These are phyloP conservation scores for Triops cancriformis DNA, from an alignment of 1,140 invertebrate genomes.

Conservation along the genomic window DNA sequence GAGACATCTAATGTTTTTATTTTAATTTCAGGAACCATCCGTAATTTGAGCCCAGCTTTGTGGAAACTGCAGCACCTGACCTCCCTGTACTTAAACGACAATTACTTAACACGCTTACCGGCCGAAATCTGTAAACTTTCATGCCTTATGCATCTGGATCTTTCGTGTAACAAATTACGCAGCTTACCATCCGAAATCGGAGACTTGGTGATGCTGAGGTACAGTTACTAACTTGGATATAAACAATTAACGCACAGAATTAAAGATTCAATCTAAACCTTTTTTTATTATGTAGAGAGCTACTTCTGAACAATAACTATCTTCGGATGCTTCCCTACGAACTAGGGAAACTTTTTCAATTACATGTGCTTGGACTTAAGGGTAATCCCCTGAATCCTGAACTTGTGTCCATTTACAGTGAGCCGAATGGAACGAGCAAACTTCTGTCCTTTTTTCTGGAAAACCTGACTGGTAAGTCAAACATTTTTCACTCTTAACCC, in stretches of 20 bases:
- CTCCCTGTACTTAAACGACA: constrained; percentile 89
- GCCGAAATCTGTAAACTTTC: constrained; percentile 73
- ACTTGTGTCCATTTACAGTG: constrained; percentile 80
- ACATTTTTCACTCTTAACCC: background rate
- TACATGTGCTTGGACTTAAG: constrained; percentile 78
- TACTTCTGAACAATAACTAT: constrained; percentile 88
- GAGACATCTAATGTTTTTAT: background rate
- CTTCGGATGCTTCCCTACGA: constrained; percentile 89
- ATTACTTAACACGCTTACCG: constrained; percentile 77
- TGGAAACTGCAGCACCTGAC: constrained; percentile 87
- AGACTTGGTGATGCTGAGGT: constrained; percentile 85
- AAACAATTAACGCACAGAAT: no score
- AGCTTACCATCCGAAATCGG: constrained; percentile 90
- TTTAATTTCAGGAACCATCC: constrained; percentile 68
- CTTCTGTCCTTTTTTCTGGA: constrained; percentile 88
- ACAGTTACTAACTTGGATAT: constrained; percentile 32
- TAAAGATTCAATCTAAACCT: no score
- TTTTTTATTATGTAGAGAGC: constrained; percentile 57
- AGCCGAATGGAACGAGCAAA: constrained; percentile 86
- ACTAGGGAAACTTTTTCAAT: constrained; percentile 93
- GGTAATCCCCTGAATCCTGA: constrained; percentile 92
- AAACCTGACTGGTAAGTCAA: constrained; percentile 75
- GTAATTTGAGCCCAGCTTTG: constrained; percentile 79
- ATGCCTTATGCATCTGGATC: constrained; percentile 77
- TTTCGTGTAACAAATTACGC: constrained; percentile 88